Percentiles rank a stretch among this genome's conserved stretches.
Conservation (phyloP, 2,113 vertebrate species). For the Melanocharis versteri region DNA sequence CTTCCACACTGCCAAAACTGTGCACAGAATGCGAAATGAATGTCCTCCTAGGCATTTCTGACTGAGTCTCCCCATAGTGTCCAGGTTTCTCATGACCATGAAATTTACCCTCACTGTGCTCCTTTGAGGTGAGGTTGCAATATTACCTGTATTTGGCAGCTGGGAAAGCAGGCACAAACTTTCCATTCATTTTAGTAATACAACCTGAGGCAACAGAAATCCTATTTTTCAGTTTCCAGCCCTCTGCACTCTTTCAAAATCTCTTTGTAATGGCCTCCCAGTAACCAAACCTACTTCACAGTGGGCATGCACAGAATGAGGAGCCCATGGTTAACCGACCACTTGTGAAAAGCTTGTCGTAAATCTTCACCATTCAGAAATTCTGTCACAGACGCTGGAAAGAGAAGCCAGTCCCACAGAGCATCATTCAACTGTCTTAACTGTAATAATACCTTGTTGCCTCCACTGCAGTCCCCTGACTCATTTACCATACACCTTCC, state of each 20-base stretch:
- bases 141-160: not conserved
- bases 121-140: not conserved
- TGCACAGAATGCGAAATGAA: not conserved
- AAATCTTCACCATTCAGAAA: not conserved
- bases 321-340: not conserved
- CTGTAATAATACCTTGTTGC: not conserved
- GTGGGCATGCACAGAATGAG: not conserved
- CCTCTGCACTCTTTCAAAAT: not conserved
- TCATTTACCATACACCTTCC: not conserved
- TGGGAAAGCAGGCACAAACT: not conserved
- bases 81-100: not conserved
- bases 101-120: not conserved
- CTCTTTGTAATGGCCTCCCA: not conserved
- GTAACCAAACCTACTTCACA: not conserved
- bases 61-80: not conserved
- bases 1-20: not conserved
- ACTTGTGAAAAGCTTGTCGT: not conserved
- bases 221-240: not conserved
- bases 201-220: not conserved
- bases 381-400: not conserved
- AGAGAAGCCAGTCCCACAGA: not conserved
- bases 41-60: not conserved
- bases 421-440: not conserved
- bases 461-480: not conserved
- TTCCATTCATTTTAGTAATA: not conserved